A percentile compares a stretch with the other conserved stretches of the same genome.
phyloP scores from a whole-genome alignment of 2,113 vertebrate genomes.

The Micronycteris hirsuta region DNA sequence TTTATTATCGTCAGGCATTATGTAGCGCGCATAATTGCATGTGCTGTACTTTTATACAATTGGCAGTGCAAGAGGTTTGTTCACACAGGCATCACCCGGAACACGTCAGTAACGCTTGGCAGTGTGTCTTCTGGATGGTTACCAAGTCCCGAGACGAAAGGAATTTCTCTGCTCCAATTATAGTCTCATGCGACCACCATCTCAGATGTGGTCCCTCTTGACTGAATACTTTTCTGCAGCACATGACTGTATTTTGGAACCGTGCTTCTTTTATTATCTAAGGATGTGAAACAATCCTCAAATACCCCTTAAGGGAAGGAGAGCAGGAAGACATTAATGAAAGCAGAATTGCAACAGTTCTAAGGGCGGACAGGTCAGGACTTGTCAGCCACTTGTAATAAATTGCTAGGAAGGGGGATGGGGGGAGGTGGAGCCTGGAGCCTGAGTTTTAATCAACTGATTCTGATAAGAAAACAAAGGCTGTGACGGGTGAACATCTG shows the following conservation, averaged over 20 bases:
- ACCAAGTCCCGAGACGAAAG: no score
- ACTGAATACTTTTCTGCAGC: background rate
- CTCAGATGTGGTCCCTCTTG: background rate
- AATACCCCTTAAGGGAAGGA: background rate
- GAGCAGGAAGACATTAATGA: constrained; percentile 10
- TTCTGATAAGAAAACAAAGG: constrained; percentile 44
- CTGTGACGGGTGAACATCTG: background rate
- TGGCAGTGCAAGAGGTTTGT: background rate
- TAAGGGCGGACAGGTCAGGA: background rate
- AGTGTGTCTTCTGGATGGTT: background rate
- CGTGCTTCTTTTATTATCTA: background rate
- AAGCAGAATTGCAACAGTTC: background rate
- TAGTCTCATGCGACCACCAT: background rate
- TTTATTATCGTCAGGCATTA: background rate
- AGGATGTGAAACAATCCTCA: background rate
- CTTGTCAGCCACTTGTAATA: background rate
- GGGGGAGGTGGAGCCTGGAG: background rate
- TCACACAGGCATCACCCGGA: background rate
- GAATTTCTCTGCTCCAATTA: background rate
- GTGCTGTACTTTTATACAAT: background rate
- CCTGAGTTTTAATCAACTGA: background rate
- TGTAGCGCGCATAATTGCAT: background rate
- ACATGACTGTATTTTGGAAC: background rate
- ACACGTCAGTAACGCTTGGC: background rate
- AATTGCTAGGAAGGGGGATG: background rate